These are phyloP conservation scores for Telmatherina bonti DNA, from an alignment of 2,797 vertebrate genomes.

Conservation along the genomic window DNA sequence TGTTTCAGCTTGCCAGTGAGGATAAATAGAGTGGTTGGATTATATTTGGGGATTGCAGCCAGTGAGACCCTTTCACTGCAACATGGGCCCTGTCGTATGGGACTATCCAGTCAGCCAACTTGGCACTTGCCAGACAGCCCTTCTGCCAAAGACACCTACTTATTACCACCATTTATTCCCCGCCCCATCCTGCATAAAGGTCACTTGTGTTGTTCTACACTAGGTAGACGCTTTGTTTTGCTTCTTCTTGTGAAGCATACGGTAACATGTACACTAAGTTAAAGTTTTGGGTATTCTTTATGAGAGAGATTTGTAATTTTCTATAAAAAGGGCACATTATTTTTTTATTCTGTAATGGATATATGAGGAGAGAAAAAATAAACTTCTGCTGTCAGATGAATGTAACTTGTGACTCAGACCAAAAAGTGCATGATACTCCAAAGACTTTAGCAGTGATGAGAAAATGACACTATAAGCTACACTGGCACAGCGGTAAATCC, in stretches of 20 bases:
- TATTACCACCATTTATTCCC: constrained; percentile 62
- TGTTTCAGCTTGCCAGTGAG: constrained; percentile 71
- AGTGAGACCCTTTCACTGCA: constrained; percentile 62
- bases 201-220: constrained; percentile 43
- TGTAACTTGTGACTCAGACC: constrained; percentile 48
- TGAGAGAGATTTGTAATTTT: neutral
- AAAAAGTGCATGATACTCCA: neutral
- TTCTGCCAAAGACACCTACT: constrained; percentile 69
- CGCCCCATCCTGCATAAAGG: constrained; percentile 37
- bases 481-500: neutral
- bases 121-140: constrained; percentile 52
- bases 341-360: constrained; percentile 24
- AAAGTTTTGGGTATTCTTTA: too few species aligned
- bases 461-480: neutral
- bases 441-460: neutral
- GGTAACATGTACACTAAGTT: neutral
- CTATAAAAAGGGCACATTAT: neutral
- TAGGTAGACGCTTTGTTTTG: constrained; percentile 5
- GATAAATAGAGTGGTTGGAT: constrained; percentile 76
- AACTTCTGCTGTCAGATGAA: constrained; percentile 10
- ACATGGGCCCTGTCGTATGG: constrained; percentile 63
- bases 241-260: neutral
- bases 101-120: constrained; percentile 62
- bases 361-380: constrained; percentile 15
- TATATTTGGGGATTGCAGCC: constrained; percentile 68